phyloP scores from a whole-genome alignment of 2,888 invertebrate species.

The Rotaria magnacalcarata region DNA sequence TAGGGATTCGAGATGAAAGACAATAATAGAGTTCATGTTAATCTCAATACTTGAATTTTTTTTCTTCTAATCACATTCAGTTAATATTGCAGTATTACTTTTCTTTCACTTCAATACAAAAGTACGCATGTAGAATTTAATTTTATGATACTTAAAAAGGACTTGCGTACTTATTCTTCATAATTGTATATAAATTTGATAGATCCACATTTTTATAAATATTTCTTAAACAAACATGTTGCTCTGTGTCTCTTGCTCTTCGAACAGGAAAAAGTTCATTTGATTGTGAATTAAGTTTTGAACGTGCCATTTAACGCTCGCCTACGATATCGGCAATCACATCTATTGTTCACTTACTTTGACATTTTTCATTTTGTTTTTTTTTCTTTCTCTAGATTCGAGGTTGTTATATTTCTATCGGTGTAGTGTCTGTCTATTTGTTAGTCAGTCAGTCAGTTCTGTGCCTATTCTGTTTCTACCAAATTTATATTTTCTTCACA shows the following conservation, averaged over 20 bases:
- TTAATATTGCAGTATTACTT: not conserved
- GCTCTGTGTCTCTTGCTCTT: not conserved
- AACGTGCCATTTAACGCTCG: slow-evolving; percentile 11
- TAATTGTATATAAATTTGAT: not conserved
- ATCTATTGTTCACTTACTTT: not conserved
- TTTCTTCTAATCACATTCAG: not conserved
- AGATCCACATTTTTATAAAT: not conserved
- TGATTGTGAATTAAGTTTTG: not conserved
- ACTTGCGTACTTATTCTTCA: not conserved
- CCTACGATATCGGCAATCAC: slow-evolving; percentile 4
- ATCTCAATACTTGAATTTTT: not conserved
- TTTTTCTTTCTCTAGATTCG: slow-evolving; percentile 7
- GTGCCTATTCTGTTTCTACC: not conserved
- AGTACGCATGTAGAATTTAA: no score
- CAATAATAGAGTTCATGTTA: not conserved
- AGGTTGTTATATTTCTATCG: not conserved
- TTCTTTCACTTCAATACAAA: not conserved
- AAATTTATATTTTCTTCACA: not conserved
- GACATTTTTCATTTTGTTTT: not conserved
- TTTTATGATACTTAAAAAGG: not conserved
- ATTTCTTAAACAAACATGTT: not conserved
- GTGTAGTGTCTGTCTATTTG: not conserved
- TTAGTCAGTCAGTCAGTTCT: not conserved
- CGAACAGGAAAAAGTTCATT: not conserved
- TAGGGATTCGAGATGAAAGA: not conserved